These are phyloP conservation scores for Felis chaus DNA, from an alignment of 2,113 vertebrate genomes.

Conservation along the genomic window DNA sequence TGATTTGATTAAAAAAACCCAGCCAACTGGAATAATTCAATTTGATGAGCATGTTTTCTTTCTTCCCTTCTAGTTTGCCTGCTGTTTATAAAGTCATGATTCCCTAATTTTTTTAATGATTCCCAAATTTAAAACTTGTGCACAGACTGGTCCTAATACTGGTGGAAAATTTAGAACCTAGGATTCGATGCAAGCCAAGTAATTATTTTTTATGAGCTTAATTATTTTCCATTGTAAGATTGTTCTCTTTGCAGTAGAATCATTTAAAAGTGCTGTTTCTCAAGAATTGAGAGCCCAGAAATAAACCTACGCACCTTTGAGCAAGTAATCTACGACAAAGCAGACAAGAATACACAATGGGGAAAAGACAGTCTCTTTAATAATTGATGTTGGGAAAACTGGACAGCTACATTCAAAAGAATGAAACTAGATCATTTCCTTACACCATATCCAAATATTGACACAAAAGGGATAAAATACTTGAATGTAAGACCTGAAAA, in stretches of 20 bases:
- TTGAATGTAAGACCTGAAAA: neutral
- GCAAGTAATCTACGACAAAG: neutral
- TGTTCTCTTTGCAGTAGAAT: neutral
- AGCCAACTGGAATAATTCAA: slow-evolving; percentile 38
- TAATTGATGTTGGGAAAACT: neutral
- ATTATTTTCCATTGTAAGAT: slow-evolving; percentile 18
- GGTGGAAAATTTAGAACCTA: neutral
- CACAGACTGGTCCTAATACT: neutral
- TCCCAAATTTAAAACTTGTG: neutral
- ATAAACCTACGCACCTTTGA: neutral
- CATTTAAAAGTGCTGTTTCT: neutral
- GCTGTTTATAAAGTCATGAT: neutral
- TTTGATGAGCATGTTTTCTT: slow-evolving; percentile 14
- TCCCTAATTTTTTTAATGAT: neutral
- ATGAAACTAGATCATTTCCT: neutral
- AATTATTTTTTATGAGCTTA: slow-evolving; percentile 17
- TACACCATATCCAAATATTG: neutral
- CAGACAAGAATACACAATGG: neutral
- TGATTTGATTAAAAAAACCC: neutral
- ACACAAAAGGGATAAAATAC: neutral
- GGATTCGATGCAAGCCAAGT: neutral
- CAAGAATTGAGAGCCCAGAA: neutral
- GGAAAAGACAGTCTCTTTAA: neutral
- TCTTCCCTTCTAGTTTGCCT: slow-evolving; percentile 4
- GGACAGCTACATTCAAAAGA: neutral